Conservation (phyloP, 30 jellyfish, hydroid and myxozoan species). For the Turritopsis dohrnii region DNA sequence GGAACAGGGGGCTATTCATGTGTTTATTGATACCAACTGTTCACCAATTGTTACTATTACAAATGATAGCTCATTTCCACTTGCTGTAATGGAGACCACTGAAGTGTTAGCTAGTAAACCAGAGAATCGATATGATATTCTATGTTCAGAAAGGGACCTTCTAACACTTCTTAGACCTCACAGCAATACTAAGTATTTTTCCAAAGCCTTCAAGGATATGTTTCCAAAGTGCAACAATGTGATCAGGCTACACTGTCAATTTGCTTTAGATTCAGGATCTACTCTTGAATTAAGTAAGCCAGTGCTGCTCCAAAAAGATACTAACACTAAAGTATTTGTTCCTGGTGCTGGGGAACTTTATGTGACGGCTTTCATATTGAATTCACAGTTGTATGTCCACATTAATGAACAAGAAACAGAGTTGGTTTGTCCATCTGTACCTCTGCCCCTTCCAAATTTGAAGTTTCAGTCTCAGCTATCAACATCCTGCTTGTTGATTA, state of each 20-base stretch:
- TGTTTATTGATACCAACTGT: constrained; percentile 45
- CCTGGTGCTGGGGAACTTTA: constrained; percentile 20
- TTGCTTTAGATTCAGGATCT: constrained; percentile 15
- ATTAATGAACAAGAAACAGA: background rate
- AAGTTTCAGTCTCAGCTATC: background rate
- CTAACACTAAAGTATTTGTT: constrained; percentile 2
- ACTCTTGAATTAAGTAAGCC: constrained; percentile 28
- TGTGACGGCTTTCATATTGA: background rate
- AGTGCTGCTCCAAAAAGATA: constrained; percentile 7
- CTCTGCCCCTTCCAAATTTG: constrained; percentile 18
- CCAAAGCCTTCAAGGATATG: constrained; percentile 14
- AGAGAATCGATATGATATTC: background rate
- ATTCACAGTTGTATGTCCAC: constrained; percentile 24
- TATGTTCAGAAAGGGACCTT: background rate
- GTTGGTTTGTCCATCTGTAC: background rate
- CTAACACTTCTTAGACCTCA: background rate
- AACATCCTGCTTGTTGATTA: constrained; percentile 10
- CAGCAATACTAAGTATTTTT: background rate
- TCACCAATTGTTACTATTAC: constrained; percentile 42
- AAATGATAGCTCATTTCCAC: constrained; percentile 17
- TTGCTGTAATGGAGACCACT: background rate
- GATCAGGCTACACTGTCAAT: constrained; percentile 21
- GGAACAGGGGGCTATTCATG: constrained; percentile 63
- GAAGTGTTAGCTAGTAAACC: background rate
- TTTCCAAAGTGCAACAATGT: constrained; percentile 33